phyloP scores from a whole-genome alignment of 1,140 invertebrate genomes.

The Acyrthosiphon pisum region DNA sequence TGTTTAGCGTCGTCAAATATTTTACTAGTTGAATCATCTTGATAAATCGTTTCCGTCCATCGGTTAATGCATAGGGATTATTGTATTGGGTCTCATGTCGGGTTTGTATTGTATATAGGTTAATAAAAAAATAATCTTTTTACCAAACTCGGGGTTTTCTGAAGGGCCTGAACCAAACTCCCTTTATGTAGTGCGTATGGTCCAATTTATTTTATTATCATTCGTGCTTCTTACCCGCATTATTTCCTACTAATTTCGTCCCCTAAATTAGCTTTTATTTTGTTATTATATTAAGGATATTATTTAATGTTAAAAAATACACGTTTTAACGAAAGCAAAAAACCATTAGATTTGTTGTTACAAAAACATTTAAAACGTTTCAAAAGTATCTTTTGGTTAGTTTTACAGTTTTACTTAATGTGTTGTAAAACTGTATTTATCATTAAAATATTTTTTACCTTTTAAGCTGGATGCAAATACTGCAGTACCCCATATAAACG shows the following conservation, averaged over 20 bases:
- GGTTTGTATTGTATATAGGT: background rate
- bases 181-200: background rate
- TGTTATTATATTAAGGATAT: background rate
- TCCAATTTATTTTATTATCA: background rate
- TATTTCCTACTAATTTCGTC: background rate
- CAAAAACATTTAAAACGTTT: background rate
- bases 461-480: too few species aligned
- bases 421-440: too few species aligned
- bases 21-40: background rate
- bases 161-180: background rate
- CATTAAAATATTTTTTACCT: too few species aligned
- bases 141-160: background rate
- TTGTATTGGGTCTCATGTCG: background rate
- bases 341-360: background rate
- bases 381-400: background rate
- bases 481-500: background rate
- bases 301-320: background rate
- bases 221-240: slow-evolving; percentile 10
- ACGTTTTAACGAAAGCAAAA: background rate
- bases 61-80: background rate
- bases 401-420: too few species aligned
- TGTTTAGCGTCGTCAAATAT: background rate
- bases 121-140: slow-evolving; percentile 17
- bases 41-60: background rate
- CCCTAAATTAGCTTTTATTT: background rate